A percentile compares a stretch with the other conserved stretches of the same genome.
Evolutionary conservation across 92 coral and sea anemone species (phyloP).

Genomic region (Porites divaricata): DNA sequence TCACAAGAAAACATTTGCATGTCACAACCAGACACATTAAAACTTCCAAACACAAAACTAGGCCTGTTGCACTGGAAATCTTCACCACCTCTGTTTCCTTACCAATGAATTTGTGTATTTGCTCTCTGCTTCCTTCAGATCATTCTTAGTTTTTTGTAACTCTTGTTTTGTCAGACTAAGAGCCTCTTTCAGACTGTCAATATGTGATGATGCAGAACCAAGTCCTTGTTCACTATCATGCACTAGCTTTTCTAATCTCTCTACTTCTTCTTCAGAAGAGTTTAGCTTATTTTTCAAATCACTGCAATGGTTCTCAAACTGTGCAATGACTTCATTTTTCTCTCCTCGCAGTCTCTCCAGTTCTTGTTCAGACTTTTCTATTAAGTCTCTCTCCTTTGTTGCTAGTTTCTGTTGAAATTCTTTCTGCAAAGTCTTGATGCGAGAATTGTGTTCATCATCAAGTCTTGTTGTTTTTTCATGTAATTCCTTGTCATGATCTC

Average conservation of each 20-base stretch:
- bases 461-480: conserved; percentile 67
- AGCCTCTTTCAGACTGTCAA: conserved; percentile 72
- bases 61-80: no score
- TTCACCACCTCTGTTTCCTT: neutral
- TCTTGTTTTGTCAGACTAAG: conserved; percentile 63
- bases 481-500: conserved; percentile 70
- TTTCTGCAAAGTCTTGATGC: conserved; percentile 52
- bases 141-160: conserved; percentile 69
- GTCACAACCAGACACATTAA: no score
- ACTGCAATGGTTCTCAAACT: conserved; percentile 71
- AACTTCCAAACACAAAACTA: no score
- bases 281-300: conserved; percentile 74
- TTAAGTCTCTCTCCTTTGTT: conserved; percentile 57
- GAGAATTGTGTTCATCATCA: conserved; percentile 55
- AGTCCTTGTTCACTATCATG: conserved; percentile 92
- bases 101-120: conserved; percentile 72
- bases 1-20: no score
- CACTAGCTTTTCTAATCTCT: conserved; percentile 72
- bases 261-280: conserved; percentile 66
- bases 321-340: conserved; percentile 68
- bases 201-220: conserved; percentile 91
- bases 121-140: conserved; percentile 62
- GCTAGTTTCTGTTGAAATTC: conserved; percentile 65
- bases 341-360: conserved; percentile 62
- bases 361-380: conserved; percentile 65